A percentile compares a stretch with the other conserved stretches of the same genome.
Evolutionary conservation across 2,797 vertebrate genomes (phyloP).

Genomic region (Mormyrops attenuatus): DNA sequence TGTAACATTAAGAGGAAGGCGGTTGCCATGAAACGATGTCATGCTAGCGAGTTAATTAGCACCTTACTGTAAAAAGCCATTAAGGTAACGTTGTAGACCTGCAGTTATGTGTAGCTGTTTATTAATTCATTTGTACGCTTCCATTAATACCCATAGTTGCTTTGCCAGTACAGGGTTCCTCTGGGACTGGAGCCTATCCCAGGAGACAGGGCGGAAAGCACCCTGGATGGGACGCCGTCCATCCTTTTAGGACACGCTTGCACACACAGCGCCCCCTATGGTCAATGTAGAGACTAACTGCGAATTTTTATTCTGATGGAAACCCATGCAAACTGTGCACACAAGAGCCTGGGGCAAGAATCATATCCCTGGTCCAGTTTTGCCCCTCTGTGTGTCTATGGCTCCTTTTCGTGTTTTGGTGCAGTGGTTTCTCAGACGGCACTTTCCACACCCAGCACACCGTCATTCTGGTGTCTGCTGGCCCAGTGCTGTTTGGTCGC

Average conservation of each 20-base stretch:
- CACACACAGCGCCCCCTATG: neutral
- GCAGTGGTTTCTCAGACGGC: neutral
- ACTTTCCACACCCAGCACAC: neutral
- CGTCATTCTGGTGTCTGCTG: neutral
- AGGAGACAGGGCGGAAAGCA: neutral
- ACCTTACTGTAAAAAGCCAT: conserved; percentile 10
- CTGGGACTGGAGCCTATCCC: neutral
- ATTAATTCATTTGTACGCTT: neutral
- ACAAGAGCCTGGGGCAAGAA: neutral
- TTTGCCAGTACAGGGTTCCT: neutral
- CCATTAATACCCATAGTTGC: neutral
- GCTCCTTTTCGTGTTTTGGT: neutral
- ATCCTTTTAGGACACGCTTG: neutral
- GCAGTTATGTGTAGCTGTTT: neutral
- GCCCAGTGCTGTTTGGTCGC: neutral
- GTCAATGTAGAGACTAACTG: neutral
- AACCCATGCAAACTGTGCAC: neutral
- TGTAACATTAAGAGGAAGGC: neutral
- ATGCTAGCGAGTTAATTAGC: conserved; percentile 1
- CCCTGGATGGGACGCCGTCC: neutral
- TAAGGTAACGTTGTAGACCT: neutral
- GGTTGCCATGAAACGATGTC: neutral
- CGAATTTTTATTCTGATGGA: neutral
- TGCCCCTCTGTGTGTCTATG: neutral
- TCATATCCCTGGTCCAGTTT: neutral